Percentiles rank a stretch among this genome's conserved stretches.
These are phyloP conservation scores for Molossus alvarezi DNA, from an alignment of 2,797 vertebrate species.

Conservation along the genomic window DNA sequence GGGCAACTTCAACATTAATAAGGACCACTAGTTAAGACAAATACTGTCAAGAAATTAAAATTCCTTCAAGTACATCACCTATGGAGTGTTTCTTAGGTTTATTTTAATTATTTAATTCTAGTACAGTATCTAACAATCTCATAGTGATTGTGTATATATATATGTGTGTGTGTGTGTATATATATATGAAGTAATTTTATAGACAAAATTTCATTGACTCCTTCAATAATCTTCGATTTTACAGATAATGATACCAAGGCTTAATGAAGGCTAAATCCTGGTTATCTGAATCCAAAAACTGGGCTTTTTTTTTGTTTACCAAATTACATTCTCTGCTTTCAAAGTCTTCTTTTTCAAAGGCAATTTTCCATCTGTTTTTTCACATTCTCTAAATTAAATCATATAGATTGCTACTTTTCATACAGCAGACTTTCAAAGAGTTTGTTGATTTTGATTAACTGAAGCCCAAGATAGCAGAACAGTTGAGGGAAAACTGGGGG, in stretches of 20 bases:
- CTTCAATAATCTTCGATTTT: slow-evolving; percentile 9
- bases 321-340: slow-evolving; percentile 2
- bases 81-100: background rate
- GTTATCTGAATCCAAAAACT: slow-evolving; percentile 24
- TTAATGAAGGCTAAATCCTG: slow-evolving; percentile 20
- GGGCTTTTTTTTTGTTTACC: background rate
- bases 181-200: background rate
- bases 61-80: background rate
- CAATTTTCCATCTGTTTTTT: background rate
- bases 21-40: slow-evolving; percentile 34
- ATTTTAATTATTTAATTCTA: slow-evolving; percentile 39
- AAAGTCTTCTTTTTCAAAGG: background rate
- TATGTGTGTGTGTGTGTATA: too few species aligned
- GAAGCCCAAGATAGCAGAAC: background rate
- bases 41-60: slow-evolving; percentile 58
- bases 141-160: background rate
- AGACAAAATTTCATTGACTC: background rate
- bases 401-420: background rate
- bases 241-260: background rate
- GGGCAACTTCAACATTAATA: background rate
- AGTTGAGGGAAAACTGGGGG: background rate
- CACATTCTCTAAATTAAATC: slow-evolving; percentile 44
- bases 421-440: background rate
- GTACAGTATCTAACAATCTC: background rate
- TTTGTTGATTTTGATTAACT: slow-evolving; percentile 10